A percentile compares a stretch with the other conserved stretches of the same genome.
Evolutionary conservation across 2,888 invertebrate species (phyloP).

Genomic region (Patella depressa): DNA sequence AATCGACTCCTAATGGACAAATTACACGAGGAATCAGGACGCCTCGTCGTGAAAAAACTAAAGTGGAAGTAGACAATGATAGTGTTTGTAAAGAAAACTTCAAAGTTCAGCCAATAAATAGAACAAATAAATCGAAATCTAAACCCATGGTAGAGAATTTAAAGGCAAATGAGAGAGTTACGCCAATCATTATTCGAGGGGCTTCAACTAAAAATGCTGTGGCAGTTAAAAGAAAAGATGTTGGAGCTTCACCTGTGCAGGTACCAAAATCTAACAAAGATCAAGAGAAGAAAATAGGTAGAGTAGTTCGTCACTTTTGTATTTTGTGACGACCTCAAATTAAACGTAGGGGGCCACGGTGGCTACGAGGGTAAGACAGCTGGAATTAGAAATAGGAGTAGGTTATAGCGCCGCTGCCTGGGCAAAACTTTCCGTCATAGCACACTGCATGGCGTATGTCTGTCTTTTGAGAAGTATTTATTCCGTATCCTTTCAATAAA

Average conservation of each 20-base stretch:
- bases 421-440: too few relatives aligned
- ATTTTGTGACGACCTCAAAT: conserved; percentile 1
- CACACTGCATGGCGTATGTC: too few relatives aligned
- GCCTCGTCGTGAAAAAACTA: neutral
- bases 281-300: neutral
- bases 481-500: too few relatives aligned
- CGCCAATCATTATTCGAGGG: neutral
- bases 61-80: neutral
- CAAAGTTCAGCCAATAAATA: neutral
- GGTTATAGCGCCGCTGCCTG: too few relatives aligned
- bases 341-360: too few relatives aligned
- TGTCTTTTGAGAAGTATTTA: too few relatives aligned
- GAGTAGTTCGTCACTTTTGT: conserved; percentile 17
- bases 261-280: neutral
- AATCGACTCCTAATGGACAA: neutral
- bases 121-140: neutral
- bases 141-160: neutral
- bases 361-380: too few relatives aligned
- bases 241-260: neutral
- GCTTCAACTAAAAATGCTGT: conserved; percentile 4
- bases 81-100: neutral
- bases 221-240: neutral
- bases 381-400: too few relatives aligned
- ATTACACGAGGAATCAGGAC: neutral
- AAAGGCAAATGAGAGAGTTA: neutral